Percentiles rank a stretch among this genome's conserved stretches.
These are phyloP conservation scores for Silurus lanzhouensis DNA, from an alignment of 2,797 vertebrate genomes.

Conservation along the genomic window DNA sequence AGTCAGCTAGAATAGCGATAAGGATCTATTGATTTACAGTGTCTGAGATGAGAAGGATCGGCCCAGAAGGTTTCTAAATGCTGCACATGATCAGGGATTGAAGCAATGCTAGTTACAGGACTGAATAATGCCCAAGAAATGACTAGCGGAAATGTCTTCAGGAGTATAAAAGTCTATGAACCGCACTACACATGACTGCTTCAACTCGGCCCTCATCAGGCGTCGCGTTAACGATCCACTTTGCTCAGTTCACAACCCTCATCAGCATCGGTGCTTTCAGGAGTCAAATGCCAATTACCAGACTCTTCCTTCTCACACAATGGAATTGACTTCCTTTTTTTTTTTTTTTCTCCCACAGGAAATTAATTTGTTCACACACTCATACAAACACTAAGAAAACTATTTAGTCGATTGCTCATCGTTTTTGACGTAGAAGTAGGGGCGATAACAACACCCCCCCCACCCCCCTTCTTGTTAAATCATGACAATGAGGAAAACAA, in stretches of 20 bases:
- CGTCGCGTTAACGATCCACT: constrained; percentile 64
- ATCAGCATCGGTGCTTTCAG: constrained; percentile 43
- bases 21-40: background rate
- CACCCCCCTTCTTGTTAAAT: background rate
- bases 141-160: background rate
- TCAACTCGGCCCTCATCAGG: constrained; percentile 63
- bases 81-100: background rate
- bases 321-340: constrained; percentile 51
- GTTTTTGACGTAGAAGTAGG: constrained; percentile 24
- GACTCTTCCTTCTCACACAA: constrained; percentile 51
- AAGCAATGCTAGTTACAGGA: background rate
- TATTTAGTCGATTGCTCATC: constrained; percentile 27
- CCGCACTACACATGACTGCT: constrained; percentile 15
- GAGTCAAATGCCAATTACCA: constrained; percentile 59
- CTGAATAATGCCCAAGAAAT: background rate
- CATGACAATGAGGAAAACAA: constrained; percentile 17
- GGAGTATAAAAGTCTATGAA: too few species aligned
- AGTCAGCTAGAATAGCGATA: background rate
- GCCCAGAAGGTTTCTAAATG: background rate
- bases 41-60: background rate
- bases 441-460: background rate
- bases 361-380: constrained; percentile 51
- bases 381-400: constrained; percentile 18
- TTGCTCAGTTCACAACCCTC: constrained; percentile 54
- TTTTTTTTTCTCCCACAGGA: constrained; percentile 49